Evolutionary conservation across 2,113 vertebrate genomes (phyloP).

Genomic region (Prionailurus viverrinus): DNA sequence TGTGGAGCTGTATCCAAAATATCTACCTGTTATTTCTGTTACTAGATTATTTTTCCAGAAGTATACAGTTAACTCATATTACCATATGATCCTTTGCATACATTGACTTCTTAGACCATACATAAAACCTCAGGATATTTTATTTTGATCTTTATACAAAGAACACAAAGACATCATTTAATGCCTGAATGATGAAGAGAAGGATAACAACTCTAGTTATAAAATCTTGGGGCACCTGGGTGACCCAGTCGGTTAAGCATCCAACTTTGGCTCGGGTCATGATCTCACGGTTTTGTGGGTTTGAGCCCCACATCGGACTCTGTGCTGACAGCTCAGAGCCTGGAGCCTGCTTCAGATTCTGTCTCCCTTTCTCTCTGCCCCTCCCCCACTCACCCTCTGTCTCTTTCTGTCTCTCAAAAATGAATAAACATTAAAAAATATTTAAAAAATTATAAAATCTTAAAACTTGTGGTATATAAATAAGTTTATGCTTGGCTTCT

Average conservation of each 20-base stretch:
- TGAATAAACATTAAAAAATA: too few species aligned
- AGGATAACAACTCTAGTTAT: slow-evolving; percentile 34
- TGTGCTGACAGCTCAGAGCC: too few species aligned
- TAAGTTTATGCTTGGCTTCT: slow-evolving; percentile 57
- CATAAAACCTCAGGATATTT: slow-evolving; percentile 28
- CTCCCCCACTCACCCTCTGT: too few species aligned
- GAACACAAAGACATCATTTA: not conserved
- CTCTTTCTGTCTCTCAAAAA: too few species aligned
- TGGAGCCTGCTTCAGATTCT: too few species aligned
- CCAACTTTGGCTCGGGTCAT: too few species aligned
- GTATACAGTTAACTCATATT: not conserved
- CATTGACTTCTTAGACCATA: slow-evolving; percentile 29
- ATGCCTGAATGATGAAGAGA: slow-evolving; percentile 69
- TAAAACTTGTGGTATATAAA: slow-evolving; percentile 40
- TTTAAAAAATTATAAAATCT: slow-evolving; percentile 20
- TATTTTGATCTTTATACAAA: slow-evolving; percentile 51
- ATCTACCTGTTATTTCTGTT: not conserved
- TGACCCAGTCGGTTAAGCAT: too few species aligned
- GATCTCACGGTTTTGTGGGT: too few species aligned
- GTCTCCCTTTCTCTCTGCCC: too few species aligned
- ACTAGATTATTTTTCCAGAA: not conserved
- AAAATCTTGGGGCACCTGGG: not conserved
- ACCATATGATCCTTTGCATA: not conserved
- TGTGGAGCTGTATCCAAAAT: not conserved
- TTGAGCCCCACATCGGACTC: too few species aligned